Percentiles rank a stretch among this genome's conserved stretches.
phyloP scores from a whole-genome alignment of 30 jellyfish, hydroid and myxozoan genomes.

The Aurelia coerulea region DNA sequence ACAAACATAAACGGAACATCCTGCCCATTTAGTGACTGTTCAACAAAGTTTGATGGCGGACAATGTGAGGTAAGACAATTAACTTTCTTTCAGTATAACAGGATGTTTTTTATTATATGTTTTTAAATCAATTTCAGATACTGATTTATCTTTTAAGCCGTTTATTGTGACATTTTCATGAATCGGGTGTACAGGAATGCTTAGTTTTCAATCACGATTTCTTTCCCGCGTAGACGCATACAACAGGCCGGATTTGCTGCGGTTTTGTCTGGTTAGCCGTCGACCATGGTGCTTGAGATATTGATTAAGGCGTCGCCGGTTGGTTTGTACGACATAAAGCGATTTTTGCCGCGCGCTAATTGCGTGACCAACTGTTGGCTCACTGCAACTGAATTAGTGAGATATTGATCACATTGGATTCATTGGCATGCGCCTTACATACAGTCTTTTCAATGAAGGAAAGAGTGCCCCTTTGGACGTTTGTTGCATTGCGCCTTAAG shows the following conservation, averaged over 20 bases:
- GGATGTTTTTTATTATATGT: constrained; percentile 48
- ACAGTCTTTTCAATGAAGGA: no score
- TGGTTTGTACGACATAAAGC: no score
- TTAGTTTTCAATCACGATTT: constrained; percentile 30
- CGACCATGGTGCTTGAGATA: not conserved
- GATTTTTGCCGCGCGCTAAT: no score
- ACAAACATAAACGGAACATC: constrained; percentile 45
- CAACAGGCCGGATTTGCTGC: constrained; percentile 40
- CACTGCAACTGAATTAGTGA: no score
- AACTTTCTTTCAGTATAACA: constrained; percentile 4
- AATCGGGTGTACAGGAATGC: constrained; percentile 29
- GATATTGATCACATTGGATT: no score
- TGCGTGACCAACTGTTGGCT: no score
- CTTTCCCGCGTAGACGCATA: not conserved
- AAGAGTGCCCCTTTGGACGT: no score
- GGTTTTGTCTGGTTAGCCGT: constrained; percentile 22
- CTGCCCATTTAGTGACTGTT: constrained; percentile 87
- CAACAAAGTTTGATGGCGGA: constrained; percentile 84
- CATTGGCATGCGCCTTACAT: no score
- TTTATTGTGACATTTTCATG: constrained; percentile 34
- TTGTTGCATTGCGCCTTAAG: no score
- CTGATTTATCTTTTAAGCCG: constrained; percentile 38
- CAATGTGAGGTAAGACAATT: constrained; percentile 73
- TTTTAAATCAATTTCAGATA: constrained; percentile 33
- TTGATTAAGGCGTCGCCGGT: no score